These are phyloP conservation scores for Caenorhabditis doughertyi DNA, from an alignment of 2,888 invertebrate genomes.

Conservation along the genomic window DNA sequence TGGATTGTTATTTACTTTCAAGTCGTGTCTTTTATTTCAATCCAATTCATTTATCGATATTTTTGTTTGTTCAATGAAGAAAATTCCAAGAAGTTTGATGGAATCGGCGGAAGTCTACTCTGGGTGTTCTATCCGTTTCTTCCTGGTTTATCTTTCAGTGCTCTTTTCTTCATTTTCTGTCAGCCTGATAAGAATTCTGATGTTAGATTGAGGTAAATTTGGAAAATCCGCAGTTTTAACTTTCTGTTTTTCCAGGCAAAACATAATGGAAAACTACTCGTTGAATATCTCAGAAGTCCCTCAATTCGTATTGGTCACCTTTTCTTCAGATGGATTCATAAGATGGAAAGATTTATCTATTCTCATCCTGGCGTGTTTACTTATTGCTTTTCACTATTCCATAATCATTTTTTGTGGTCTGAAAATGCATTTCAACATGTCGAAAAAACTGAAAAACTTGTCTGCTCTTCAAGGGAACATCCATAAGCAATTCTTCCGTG, in stretches of 20 bases:
- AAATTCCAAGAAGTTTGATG: background rate
- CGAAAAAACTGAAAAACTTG: slow-evolving; percentile 6
- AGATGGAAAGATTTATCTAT: background rate
- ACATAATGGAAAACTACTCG: background rate
- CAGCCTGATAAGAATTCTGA: background rate
- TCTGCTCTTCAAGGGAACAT: background rate
- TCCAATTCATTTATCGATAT: slow-evolving; percentile 5
- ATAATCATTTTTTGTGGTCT: background rate
- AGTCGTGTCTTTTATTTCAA: background rate
- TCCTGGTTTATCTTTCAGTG: background rate
- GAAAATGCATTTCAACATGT: slow-evolving; percentile 14
- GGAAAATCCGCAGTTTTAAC: background rate
- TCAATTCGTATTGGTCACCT: background rate
- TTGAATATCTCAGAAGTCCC: background rate
- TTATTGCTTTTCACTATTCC: background rate
- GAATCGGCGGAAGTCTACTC: background rate
- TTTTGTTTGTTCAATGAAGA: background rate
- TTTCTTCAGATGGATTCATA: background rate
- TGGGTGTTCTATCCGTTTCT: background rate
- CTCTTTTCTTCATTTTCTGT: background rate
- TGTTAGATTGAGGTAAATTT: background rate
- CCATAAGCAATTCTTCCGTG: slow-evolving; percentile 16
- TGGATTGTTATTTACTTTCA: background rate
- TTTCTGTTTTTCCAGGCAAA: background rate
- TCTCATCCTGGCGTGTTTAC: background rate